Base-by-base conservation (phyloP, 2,888 invertebrate species). In the Dicranocentrus wangi region DNA sequence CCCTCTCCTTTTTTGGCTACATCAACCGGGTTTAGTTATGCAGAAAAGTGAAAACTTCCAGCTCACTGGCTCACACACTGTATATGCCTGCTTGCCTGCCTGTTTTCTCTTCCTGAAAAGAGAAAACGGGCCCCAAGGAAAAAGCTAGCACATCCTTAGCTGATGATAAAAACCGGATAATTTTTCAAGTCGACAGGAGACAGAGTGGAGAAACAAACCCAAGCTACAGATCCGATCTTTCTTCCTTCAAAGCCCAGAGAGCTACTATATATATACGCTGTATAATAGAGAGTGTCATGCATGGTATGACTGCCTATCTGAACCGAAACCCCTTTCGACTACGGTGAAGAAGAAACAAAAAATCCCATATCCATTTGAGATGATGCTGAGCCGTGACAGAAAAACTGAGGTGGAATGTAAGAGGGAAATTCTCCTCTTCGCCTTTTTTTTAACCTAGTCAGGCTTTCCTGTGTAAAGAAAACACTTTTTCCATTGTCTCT, bases 101-200 rank as follows among this genome's bases (percentile, higher is more conserved):
- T 47, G 15, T 72, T n/a, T n/a, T n/a, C n/a, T 63, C 17, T 65
- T 42, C 15, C 15, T 47, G 39, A 19, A 55, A 32, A 55, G 71
- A 51, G 63, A 53, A 79, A 71, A 53, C 28, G 78, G 68, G 71
- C 25, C 78, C 79, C 79, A 27, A 63, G 63, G 73, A 75, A 76
- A 70, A 75, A 65, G 60, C 82, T 73, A 39, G 73, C 79, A 82
- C 82, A 78, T 82, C 79, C 73, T 82, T 82, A 80, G 82, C 75
- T 79, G 82, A 82, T 82, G 82, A 82, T 82, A 82, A 79, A 82
- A 82, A 82, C 82, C 73, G 75, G 69, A 82, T 82, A 82, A 82
- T 82, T 82, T 82, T 82, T 82, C 82, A 82, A 82, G 78, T 68
- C 75, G 82, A 82, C 82, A 79, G 82, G 78, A 79, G 78, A 82